Evolutionary conservation across 2,888 invertebrate genomes (phyloP).

Genomic region (Synergus umbraculus): DNA sequence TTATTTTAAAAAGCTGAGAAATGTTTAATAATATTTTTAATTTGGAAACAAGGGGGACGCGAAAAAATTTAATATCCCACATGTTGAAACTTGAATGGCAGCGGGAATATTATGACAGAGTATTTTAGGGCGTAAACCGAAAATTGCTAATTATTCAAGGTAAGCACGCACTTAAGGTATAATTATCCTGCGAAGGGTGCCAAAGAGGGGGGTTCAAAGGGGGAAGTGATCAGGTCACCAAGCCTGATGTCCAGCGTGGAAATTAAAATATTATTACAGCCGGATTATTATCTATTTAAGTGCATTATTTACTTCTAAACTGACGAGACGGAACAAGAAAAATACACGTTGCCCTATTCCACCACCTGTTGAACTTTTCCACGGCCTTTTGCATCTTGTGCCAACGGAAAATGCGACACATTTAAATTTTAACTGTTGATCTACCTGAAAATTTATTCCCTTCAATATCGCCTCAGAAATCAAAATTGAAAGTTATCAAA

Average conservation of each 20-base stretch:
- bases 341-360: background rate
- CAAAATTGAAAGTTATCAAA: too few relatives aligned
- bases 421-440: background rate
- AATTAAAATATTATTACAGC: slow-evolving; percentile 14
- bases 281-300: background rate
- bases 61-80: slow-evolving; percentile 1
- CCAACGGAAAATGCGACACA: background rate
- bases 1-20: too few relatives aligned
- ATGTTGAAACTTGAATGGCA: background rate
- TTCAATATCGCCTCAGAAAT: background rate
- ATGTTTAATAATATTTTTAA: background rate
- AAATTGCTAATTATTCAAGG: slow-evolving; percentile 25
- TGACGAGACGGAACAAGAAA: background rate
- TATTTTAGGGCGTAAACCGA: slow-evolving; percentile 19
- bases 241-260: slow-evolving; percentile 5
- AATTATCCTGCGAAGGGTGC: slow-evolving; percentile 27
- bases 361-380: slow-evolving; percentile 21
- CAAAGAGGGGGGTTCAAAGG: background rate
- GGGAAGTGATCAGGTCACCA: background rate
- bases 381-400: background rate
- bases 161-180: background rate
- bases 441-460: background rate
- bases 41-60: background rate
- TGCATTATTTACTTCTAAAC: slow-evolving; percentile 5
- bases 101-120: slow-evolving; percentile 9